Percentiles rank a stretch among this genome's conserved stretches.
Conservation (phyloP, 64 coral and sea anemone genomes). For the Pocillopora damicornis region DNA sequence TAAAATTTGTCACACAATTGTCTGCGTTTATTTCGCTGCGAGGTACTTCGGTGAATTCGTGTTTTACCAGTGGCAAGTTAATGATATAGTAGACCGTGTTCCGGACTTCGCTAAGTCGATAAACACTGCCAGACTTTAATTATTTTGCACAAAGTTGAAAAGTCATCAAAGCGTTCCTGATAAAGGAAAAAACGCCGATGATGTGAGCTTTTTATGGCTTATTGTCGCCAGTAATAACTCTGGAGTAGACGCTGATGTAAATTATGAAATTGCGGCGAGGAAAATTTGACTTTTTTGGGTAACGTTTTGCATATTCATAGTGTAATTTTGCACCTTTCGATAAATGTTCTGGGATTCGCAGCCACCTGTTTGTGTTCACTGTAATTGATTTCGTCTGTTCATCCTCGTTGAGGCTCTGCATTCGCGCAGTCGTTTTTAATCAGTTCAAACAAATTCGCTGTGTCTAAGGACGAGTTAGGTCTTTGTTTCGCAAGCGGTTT, state of each 20-base stretch:
- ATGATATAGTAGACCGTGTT: not conserved
- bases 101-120: constrained; percentile 14
- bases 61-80: not conserved
- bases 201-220: not conserved
- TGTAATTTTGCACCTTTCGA: constrained; percentile 12
- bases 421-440: not conserved
- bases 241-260: constrained; percentile 2
- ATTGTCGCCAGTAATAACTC: constrained; percentile 10
- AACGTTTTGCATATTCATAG: constrained; percentile 41
- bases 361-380: constrained; percentile 26
- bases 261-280: constrained; percentile 37
- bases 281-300: constrained; percentile 20
- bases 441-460: not conserved
- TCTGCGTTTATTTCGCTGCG: not conserved
- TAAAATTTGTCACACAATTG: not conserved
- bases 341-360: not conserved
- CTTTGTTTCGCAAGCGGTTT: not conserved
- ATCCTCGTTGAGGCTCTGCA: not conserved
- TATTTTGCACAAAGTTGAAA: constrained; percentile 2
- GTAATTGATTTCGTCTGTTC: constrained; percentile 35
- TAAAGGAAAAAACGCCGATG: not conserved
- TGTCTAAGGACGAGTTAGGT: not conserved
- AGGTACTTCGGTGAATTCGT: not conserved
- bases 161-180: not conserved
- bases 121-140: constrained; percentile 23